Evolutionary conservation across 2,888 invertebrate genomes (phyloP), one percentile per base, ranked within the genome.

Genomic region (Cephus pygmeus): DNA sequence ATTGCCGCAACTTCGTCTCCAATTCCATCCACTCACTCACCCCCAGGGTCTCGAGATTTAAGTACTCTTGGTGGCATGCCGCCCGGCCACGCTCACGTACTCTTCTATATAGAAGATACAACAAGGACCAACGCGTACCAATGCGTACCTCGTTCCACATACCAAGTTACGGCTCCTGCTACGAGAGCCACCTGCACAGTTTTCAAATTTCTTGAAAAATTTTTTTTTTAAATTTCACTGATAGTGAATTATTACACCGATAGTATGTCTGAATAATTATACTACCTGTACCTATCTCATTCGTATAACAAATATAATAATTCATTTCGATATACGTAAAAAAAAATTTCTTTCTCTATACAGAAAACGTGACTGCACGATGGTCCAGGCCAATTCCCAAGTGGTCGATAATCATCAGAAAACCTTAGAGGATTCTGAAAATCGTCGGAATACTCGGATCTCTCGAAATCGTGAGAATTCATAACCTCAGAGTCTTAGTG

Each of bases 81-180:
- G 79, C 81, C 78, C 79, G 79, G 82, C 84, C 81, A 87, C 85
- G 86, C 85, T 88, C 86, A 87, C 86, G 85, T 85, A 85, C 82
- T 77, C 77, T 56, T 9, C 56, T 23, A 56, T 56, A 56, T 56
- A 1, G 56, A 56, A 56, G 56, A 56, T 56, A 56, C 56, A 15
- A 56, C 56, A 9, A 23, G 56, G 9, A 56, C 23, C 56, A 56
- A 9, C 56, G 23, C 56, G 56, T 56, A 56, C 56, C 56, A 76
- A 56, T 34, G 78, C 76, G 69, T 56, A 75, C 40, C 76, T 76
- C 79, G 76, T 84, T 84, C 80, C 80, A 79, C 78, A 73, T 79
- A 76, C 79, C 77, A 73, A 79, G 76, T 34, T 69, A 76, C 76
- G 36, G 56, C 74, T 73, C 73, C 75, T 34, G 73, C 75, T 71